Conservation (phyloP, 2,888 invertebrate species). For the Antheraea yamamai region DNA sequence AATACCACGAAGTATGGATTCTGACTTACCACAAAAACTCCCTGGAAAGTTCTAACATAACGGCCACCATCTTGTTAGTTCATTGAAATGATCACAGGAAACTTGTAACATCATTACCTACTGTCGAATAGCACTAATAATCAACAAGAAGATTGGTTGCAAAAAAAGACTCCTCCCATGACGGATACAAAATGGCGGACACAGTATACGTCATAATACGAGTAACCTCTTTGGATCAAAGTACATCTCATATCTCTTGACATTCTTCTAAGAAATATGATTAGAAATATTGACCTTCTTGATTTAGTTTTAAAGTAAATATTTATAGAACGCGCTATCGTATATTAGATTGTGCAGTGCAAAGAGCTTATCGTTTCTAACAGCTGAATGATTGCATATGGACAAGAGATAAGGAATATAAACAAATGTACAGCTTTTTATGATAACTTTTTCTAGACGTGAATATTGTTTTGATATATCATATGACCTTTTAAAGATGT, state of each 20-base stretch:
- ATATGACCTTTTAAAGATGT: neutral
- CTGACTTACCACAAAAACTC: too few species aligned
- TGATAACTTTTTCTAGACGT: neutral
- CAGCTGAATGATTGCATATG: conserved; percentile 8
- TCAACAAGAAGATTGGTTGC: too few species aligned
- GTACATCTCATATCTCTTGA: neutral
- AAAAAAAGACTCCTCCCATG: too few species aligned
- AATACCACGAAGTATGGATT: too few species aligned
- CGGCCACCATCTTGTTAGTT: too few species aligned
- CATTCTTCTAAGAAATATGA: conserved; percentile 7
- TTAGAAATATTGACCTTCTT: neutral
- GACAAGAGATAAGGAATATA: conserved; percentile 6
- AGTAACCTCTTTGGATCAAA: neutral
- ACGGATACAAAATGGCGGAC: too few species aligned
- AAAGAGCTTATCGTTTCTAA: neutral
- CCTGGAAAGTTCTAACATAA: too few species aligned
- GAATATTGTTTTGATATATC: neutral
- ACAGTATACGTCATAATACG: neutral
- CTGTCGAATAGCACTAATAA: too few species aligned
- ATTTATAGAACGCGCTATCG: conserved; percentile 11
- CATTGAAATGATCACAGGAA: too few species aligned
- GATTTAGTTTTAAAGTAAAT: conserved; percentile 7
- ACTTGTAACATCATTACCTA: too few species aligned
- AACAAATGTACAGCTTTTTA: neutral
- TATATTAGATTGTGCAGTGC: neutral